Conservation (phyloP, 1,140 invertebrate genomes). For the Bombus vancouverensis region DNA sequence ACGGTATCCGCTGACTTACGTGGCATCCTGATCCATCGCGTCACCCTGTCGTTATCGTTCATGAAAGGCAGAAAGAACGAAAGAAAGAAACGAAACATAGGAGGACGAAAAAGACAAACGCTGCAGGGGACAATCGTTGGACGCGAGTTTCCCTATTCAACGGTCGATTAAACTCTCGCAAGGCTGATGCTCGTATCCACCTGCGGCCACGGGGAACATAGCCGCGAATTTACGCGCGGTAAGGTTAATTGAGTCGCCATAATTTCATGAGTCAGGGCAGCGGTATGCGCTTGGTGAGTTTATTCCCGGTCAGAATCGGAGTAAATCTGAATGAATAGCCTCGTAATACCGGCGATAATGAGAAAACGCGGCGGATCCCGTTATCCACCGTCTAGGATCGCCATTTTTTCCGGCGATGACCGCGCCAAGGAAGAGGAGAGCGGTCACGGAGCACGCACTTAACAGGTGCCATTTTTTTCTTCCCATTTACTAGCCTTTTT, state of each 20-base stretch:
- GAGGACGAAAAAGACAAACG: neutral
- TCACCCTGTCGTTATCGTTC: too few species aligned
- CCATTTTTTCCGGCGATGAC: conserved; percentile 27
- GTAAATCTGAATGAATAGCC: conserved; percentile 53
- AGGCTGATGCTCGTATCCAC: neutral
- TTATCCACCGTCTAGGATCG: conserved; percentile 26
- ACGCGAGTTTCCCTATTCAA: neutral
- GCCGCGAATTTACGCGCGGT: conserved; percentile 13
- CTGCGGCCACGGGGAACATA: neutral
- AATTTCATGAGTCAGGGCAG: conserved; percentile 24
- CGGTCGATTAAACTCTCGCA: neutral
- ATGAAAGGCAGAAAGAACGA: too few species aligned
- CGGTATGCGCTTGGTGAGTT: conserved; percentile 27
- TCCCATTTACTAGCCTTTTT: neutral
- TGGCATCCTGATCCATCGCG: neutral
- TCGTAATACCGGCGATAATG: conserved; percentile 48
- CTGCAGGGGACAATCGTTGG: neutral
- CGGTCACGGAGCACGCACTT: conserved; percentile 14
- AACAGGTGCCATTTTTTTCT: neutral
- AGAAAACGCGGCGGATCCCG: conserved; percentile 38
- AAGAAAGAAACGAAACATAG: neutral
- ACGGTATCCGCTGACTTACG: too few species aligned
- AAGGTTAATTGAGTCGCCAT: conserved; percentile 46
- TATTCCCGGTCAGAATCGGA: conserved; percentile 43
- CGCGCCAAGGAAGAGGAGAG: neutral